Evolutionary conservation across 1,140 invertebrate genomes (phyloP).

Genomic region (Whitmania pigra): DNA sequence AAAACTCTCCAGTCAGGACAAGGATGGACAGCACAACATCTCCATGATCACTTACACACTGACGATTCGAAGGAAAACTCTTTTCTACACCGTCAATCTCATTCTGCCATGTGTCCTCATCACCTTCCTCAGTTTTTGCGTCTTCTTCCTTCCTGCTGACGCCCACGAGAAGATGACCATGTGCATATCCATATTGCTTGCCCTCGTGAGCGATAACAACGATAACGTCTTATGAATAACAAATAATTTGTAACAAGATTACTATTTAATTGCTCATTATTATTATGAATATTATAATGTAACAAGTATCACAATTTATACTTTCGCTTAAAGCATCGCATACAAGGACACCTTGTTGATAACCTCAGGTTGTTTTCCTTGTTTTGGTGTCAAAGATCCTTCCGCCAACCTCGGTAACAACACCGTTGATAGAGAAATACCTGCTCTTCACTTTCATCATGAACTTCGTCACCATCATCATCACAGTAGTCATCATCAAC

Average conservation of each 20-base stretch:
- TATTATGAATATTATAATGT: not conserved
- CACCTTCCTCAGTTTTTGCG: constrained; percentile 91
- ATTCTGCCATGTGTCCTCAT: constrained; percentile 95
- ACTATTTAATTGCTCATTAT: not conserved
- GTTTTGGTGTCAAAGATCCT: constrained; percentile 95
- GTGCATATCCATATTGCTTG: constrained; percentile 94
- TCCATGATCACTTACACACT: constrained; percentile 17
- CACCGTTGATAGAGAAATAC: constrained; percentile 76
- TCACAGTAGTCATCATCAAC: constrained; percentile 97
- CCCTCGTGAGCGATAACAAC: constrained; percentile 48
- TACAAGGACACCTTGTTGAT: not conserved
- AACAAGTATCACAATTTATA: not conserved
- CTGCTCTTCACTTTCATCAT: constrained; percentile 97
- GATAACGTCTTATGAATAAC: too few relatives aligned
- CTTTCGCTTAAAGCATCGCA: too few relatives aligned
- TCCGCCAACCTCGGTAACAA: constrained; percentile 65
- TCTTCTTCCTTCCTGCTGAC: constrained; percentile 84
- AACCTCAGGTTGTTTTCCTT: constrained; percentile 72
- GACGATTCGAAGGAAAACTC: constrained; percentile 75
- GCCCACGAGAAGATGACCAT: constrained; percentile 66
- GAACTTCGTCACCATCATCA: constrained; percentile 96
- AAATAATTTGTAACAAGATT: not conserved
- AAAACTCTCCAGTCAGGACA: constrained; percentile 11
- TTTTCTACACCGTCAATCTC: constrained; percentile 98
- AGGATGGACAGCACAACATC: constrained; percentile 21